A percentile compares a stretch with the other conserved stretches of the same genome.
Conservation (phyloP, 2,797 vertebrate species). For the Limnodromus scolopaceus region DNA sequence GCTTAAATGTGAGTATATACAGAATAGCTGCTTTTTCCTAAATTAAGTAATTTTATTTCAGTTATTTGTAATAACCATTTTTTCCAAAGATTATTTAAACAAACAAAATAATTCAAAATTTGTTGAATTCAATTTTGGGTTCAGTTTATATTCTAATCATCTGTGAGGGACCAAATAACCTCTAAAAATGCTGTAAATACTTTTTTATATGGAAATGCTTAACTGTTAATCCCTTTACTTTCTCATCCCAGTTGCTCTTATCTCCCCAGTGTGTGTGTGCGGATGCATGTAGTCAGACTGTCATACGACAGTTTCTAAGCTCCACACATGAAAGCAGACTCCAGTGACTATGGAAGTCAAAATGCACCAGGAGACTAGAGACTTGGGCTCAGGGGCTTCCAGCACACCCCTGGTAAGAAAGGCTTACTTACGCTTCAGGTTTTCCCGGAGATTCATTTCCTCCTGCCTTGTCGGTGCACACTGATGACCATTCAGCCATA, state of each 20-base stretch:
- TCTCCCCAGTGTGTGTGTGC: not conserved
- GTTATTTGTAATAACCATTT: not conserved
- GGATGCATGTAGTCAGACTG: not conserved
- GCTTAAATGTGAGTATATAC: not conserved
- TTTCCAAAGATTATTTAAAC: not conserved
- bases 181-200: not conserved
- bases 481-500: conserved; percentile 70
- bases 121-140: not conserved
- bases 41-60: not conserved
- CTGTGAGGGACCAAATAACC: not conserved
- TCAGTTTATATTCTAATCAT: not conserved
- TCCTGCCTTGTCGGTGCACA: conserved; percentile 71
- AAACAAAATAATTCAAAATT: not conserved
- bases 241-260: not conserved
- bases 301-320: not conserved
- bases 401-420: not conserved
- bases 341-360: not conserved
- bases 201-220: not conserved
- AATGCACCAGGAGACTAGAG: not conserved
- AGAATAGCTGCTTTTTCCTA: not conserved
- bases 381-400: not conserved
- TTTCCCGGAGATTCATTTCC: conserved; percentile 65
- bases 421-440: conserved; percentile 82
- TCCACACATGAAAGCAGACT: not conserved
- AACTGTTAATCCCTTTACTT: not conserved